phyloP scores from a whole-genome alignment of 35 echinoderm and acorn worm genomes.

The Ptychodera flava region DNA sequence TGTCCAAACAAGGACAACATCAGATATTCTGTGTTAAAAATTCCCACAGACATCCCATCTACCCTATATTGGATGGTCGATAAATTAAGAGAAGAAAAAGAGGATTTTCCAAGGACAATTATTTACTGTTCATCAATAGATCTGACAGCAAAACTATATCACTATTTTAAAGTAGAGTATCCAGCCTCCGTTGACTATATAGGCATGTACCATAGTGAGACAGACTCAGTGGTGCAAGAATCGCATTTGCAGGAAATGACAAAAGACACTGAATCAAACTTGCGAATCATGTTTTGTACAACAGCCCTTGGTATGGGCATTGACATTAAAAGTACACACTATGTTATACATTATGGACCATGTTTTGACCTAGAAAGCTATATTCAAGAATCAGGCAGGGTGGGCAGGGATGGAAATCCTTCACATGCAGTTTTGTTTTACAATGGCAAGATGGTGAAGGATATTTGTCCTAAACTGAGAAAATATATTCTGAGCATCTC shows the following conservation, averaged over 20 bases:
- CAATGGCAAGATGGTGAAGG: not conserved
- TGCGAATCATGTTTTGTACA: not conserved
- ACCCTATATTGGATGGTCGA: not conserved
- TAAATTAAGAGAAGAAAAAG: not conserved
- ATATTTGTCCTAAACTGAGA: not conserved
- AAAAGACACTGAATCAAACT: not conserved
- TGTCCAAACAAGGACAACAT: not conserved
- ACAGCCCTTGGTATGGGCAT: not conserved
- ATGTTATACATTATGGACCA: not conserved
- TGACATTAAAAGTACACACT: not conserved
- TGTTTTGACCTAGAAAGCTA: not conserved
- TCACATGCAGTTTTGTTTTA: not conserved
- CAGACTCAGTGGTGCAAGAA: not conserved
- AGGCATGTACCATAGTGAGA: not conserved
- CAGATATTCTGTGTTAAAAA: not conserved
- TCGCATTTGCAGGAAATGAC: not conserved
- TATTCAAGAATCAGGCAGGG: not conserved
- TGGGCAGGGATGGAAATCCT: not conserved
- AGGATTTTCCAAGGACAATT: not conserved
- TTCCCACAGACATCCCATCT: not conserved
- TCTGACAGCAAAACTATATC: not conserved
- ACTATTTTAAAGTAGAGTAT: not conserved
- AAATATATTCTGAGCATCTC: not conserved
- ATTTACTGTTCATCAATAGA: not conserved
- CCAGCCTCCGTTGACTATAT: not conserved